Evolutionary conservation across 1,140 invertebrate genomes (phyloP).

Genomic region (Theocolax elegans): DNA sequence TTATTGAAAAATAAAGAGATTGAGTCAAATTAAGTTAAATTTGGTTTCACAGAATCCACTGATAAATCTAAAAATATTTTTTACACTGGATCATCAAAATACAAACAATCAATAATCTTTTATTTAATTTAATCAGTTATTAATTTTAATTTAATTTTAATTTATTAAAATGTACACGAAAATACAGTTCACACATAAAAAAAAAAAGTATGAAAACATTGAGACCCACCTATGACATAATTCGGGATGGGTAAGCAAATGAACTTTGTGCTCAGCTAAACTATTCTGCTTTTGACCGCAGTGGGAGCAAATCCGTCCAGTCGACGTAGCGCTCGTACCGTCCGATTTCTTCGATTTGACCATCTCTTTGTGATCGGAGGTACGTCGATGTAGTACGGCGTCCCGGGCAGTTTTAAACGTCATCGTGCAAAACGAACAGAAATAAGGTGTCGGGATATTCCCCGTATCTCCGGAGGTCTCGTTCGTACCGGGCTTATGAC

Average conservation of each 20-base stretch:
- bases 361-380: constrained; percentile 71
- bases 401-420: constrained; percentile 73
- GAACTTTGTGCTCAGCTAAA: constrained; percentile 73
- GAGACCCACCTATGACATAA: constrained; percentile 66
- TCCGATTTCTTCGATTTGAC: constrained; percentile 61
- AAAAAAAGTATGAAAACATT: too few relatives aligned
- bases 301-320: constrained; percentile 70
- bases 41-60: too few relatives aligned
- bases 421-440: constrained; percentile 75
- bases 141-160: too few relatives aligned
- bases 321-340: neutral
- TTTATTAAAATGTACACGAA: too few relatives aligned
- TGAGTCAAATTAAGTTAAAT: too few relatives aligned
- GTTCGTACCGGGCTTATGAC: constrained; percentile 66
- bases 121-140: too few relatives aligned
- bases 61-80: too few relatives aligned
- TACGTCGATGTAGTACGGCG: constrained; percentile 76
- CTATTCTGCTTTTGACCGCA: constrained; percentile 69
- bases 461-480: constrained; percentile 47
- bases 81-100: too few relatives aligned
- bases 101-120: too few relatives aligned
- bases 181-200: too few relatives aligned
- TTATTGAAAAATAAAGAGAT: too few relatives aligned
- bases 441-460: constrained; percentile 61
- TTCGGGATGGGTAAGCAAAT: constrained; percentile 76